phyloP scores from a whole-genome alignment of 2,113 vertebrate species.

The cat (Felis catus) region F.catus_Fca126_mat1.0 CM031419.1:134013001-134013500 shows the following conservation, averaged over 20 bases:
- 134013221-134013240: neutral
- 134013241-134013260: neutral
- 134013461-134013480: neutral
- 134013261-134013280: neutral
- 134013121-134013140: neutral
- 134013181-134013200: neutral
- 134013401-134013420: neutral
- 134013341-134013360: neutral
- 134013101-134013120: neutral
- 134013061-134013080: neutral
- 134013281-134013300: neutral
- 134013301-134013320: rapidly evolving
- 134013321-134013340: neutral
- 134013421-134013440: neutral
- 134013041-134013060: neutral
- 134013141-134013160: neutral
- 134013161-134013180: rapidly evolving
- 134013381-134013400: neutral
- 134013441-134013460: neutral
- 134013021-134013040: neutral
- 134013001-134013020: neutral
- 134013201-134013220: neutral
- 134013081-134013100: neutral
- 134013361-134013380: neutral
- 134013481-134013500: neutral